A percentile compares a stretch with the other conserved stretches of the same genome.
Conservation (phyloP, 2,888 invertebrate genomes). For the Aspidiotus destructor region DNA sequence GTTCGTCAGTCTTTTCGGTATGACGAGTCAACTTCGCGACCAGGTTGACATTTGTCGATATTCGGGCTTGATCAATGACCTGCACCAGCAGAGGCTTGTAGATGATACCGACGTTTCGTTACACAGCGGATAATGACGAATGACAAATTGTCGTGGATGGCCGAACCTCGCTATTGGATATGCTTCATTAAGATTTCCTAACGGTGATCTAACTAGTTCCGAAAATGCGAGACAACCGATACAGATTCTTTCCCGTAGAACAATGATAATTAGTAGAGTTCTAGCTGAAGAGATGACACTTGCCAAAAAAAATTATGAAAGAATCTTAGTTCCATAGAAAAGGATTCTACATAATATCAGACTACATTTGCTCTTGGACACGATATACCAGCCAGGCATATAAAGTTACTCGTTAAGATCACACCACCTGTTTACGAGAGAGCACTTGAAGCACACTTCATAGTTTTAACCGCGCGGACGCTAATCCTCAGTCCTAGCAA, state of each 20-base stretch:
- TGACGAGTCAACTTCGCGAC: constrained; percentile 20
- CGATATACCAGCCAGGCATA: too few relatives aligned
- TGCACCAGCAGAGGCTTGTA: background rate
- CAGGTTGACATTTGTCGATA: constrained; percentile 26
- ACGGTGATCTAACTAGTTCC: constrained; percentile 13
- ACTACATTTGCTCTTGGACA: too few relatives aligned
- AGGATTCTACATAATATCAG: too few relatives aligned
- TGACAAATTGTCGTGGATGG: constrained; percentile 31
- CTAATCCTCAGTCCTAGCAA: too few relatives aligned
- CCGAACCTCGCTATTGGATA: constrained; percentile 23
- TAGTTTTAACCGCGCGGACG: too few relatives aligned
- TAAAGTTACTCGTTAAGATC: too few relatives aligned
- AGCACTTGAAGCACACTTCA: too few relatives aligned
- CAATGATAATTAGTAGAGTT: background rate
- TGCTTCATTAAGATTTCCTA: constrained; percentile 27
- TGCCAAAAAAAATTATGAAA: too few relatives aligned
- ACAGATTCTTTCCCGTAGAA: background rate
- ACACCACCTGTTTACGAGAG: too few relatives aligned
- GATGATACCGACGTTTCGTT: background rate
- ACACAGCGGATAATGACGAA: constrained; percentile 25
- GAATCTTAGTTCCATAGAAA: too few relatives aligned
- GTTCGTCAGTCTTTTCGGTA: constrained; percentile 13
- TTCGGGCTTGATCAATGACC: constrained; percentile 28
- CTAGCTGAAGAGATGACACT: too few relatives aligned
- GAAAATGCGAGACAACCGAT: background rate